Evolutionary conservation across 2,888 invertebrate genomes (phyloP).

Genomic region (Yponomeuta malinellus): DNA sequence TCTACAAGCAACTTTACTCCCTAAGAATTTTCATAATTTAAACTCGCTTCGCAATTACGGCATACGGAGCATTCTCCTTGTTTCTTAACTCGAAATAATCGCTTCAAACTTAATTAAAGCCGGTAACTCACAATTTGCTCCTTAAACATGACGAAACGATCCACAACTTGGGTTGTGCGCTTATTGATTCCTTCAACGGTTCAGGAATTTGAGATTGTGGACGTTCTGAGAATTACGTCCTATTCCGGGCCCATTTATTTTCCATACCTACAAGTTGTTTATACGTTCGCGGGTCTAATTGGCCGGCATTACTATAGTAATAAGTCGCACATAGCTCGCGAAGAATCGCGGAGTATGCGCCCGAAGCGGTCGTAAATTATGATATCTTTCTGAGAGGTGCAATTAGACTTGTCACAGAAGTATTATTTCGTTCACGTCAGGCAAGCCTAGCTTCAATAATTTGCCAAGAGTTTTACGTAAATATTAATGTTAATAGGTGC

Average conservation of each 20-base stretch:
- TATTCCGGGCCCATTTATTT: constrained; percentile 25
- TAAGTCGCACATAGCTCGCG: constrained; percentile 5
- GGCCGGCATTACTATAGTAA: constrained; percentile 38
- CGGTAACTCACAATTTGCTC: not conserved
- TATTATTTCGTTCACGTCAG: not conserved
- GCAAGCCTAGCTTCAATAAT: not conserved
- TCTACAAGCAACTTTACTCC: not conserved
- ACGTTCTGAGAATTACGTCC: constrained; percentile 31
- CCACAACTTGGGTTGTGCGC: not conserved
- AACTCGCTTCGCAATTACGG: constrained; percentile 11
- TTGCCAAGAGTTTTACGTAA: too few relatives aligned
- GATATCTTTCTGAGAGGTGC: not conserved
- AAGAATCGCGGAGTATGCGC: constrained; percentile 19
- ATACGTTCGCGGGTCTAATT: constrained; percentile 40
- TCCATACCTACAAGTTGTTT: constrained; percentile 28
- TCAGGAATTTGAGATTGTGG: constrained; percentile 29
- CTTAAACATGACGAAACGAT: constrained; percentile 7
- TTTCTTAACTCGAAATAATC: constrained; percentile 16
- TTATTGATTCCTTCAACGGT: constrained; percentile 19
- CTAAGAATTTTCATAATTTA: constrained; percentile 15
- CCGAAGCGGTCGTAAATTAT: constrained; percentile 1
- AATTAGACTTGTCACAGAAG: constrained; percentile 10
- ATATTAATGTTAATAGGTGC: too few relatives aligned
- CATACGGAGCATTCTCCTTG: constrained; percentile 6
- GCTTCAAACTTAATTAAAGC: constrained; percentile 14